Evolutionary conservation across 2,888 invertebrate species (phyloP).

Genomic region (Hirudinaria manillensis): DNA sequence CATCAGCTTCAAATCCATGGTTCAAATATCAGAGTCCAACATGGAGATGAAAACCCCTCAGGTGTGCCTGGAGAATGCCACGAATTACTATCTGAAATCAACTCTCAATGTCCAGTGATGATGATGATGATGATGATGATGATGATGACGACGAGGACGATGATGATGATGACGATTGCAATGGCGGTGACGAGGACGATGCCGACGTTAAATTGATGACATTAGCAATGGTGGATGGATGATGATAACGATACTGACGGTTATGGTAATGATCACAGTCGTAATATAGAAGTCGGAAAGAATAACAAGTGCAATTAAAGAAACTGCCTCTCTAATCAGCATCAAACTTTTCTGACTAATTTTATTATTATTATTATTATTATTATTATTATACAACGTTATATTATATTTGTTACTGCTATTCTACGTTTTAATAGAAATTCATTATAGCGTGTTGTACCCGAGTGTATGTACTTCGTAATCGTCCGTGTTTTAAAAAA

Average conservation of each 20-base stretch:
- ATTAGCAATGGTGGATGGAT: conserved; percentile 6
- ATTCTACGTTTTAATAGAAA: too few species aligned
- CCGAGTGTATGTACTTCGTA: too few species aligned
- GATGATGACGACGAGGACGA: neutral
- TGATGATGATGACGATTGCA: neutral
- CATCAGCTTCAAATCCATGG: conserved; percentile 5
- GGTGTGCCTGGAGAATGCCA: neutral
- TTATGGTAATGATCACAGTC: neutral
- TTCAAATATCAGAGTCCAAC: neutral
- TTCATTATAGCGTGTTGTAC: too few species aligned
- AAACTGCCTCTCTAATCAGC: too few species aligned
- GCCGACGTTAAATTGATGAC: neutral
- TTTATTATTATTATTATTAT: too few species aligned
- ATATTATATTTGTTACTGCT: too few species aligned
- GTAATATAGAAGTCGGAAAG: too few species aligned
- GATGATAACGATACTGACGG: neutral
- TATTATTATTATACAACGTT: too few species aligned
- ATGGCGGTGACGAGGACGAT: neutral
- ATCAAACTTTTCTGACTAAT: too few species aligned
- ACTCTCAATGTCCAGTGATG: conserved; percentile 6
- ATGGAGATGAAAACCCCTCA: neutral
- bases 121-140: conserved; percentile 5
- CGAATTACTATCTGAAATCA: conserved; percentile 9
- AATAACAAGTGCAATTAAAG: too few species aligned
- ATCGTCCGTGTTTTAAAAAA: too few species aligned